A percentile compares a stretch with the other conserved stretches of the same genome.
phyloP scores from a whole-genome alignment of 23 tunicate species.

The Corella eumyota region DNA sequence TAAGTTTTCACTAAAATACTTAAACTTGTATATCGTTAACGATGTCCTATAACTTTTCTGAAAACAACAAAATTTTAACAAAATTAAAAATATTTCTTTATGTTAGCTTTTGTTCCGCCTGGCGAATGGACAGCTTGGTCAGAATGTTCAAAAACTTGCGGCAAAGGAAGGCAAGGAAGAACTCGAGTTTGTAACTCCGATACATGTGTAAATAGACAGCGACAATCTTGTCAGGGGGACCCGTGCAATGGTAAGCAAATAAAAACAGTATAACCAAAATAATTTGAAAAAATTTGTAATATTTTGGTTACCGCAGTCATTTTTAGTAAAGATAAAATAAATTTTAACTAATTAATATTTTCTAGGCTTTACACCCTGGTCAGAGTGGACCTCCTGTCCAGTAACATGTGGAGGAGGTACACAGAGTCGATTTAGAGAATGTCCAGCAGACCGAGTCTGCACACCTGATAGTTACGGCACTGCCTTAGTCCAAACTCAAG shows the following conservation, averaged over 20 bases:
- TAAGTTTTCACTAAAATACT: too few relatives aligned
- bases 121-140: constrained; percentile 14
- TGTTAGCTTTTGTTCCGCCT: constrained; percentile 5
- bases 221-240: not conserved
- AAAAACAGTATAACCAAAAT: too few relatives aligned
- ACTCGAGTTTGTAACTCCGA: not conserved
- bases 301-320: too few relatives aligned
- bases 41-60: too few relatives aligned
- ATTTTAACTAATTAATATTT: too few relatives aligned
- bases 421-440: constrained; percentile 9
- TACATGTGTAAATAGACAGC: not conserved
- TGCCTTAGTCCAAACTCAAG: not conserved
- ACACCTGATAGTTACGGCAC: constrained; percentile 25
- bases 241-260: not conserved
- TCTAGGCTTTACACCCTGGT: constrained; percentile 36
- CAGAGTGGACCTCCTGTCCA: constrained; percentile 14
- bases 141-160: constrained; percentile 16
- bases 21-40: too few relatives aligned
- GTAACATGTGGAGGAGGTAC: constrained; percentile 26
- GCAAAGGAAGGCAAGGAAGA: constrained; percentile 13
- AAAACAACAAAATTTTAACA: too few relatives aligned
- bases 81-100: too few relatives aligned
- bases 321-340: too few relatives aligned
- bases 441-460: constrained; percentile 12
- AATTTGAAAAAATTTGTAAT: too few relatives aligned